Conservation (phyloP, 2,888 invertebrate genomes). For the Apamea epomidion region DNA sequence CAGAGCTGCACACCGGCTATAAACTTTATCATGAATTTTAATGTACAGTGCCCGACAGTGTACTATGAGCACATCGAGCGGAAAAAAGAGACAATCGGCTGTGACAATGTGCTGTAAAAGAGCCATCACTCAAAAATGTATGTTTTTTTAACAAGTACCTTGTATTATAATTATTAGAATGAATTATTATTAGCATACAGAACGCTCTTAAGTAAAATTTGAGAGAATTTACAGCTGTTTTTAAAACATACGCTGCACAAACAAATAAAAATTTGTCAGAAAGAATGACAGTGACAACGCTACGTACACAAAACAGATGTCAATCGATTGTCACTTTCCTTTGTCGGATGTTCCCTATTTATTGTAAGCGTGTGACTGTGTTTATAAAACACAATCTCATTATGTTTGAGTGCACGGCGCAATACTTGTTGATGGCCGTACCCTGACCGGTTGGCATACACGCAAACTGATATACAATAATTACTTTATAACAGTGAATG, state of each 20-base stretch:
- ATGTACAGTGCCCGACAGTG: slow-evolving; percentile 13
- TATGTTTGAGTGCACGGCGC: slow-evolving; percentile 60
- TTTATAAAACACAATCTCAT: slow-evolving; percentile 53
- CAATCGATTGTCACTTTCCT: slow-evolving; percentile 3
- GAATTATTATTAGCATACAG: background rate
- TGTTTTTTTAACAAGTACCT: background rate
- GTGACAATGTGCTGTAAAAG: too few relatives aligned
- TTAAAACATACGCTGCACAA: background rate
- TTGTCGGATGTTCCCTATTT: background rate
- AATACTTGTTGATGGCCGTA: slow-evolving; percentile 48
- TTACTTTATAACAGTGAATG: slow-evolving; percentile 44
- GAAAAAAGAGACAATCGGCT: slow-evolving; percentile 16
- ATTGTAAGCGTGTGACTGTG: slow-evolving; percentile 20
- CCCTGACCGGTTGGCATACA: slow-evolving; percentile 43
- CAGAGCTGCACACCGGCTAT: slow-evolving; percentile 39
- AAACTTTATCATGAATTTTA: slow-evolving; percentile 17
- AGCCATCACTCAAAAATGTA: too few relatives aligned
- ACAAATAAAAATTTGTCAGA: background rate
- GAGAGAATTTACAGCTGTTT: background rate
- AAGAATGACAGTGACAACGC: background rate
- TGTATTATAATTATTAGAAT: background rate
- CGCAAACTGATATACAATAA: slow-evolving; percentile 55
- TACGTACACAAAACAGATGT: background rate
- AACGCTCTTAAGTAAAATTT: background rate
- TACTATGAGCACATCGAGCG: background rate